Conservation (phyloP, 2,113 vertebrate genomes). For the Hiodon tergisus region DNA sequence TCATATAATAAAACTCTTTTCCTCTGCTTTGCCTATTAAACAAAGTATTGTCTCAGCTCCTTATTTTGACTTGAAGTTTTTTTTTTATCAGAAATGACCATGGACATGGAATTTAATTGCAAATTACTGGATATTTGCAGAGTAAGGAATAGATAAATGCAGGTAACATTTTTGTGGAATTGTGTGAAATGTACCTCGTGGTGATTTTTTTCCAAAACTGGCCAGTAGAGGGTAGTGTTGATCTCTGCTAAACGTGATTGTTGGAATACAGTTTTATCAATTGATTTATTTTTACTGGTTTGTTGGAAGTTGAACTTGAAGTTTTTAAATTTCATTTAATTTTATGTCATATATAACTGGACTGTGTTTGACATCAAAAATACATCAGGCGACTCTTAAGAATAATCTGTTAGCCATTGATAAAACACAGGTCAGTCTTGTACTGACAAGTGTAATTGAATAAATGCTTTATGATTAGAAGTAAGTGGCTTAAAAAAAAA, state of each 20-base stretch:
- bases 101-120: too few relatives aligned
- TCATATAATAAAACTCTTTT: neutral
- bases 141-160: too few relatives aligned
- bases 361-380: neutral
- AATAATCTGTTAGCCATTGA: too few relatives aligned
- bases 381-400: too few relatives aligned
- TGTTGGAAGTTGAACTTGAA: neutral
- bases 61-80: neutral
- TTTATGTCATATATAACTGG: neutral
- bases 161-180: neutral
- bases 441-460: conserved; percentile 13
- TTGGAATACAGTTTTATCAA: neutral
- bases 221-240: conserved; percentile 60
- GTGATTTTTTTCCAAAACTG: conserved; percentile 24
- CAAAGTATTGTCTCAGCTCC: too few relatives aligned
- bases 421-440: too few relatives aligned
- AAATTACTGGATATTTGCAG: too few relatives aligned
- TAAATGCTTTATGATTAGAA: conserved; percentile 43
- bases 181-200: neutral
- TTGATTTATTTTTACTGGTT: neutral
- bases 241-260: conserved; percentile 28
- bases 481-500: conserved; percentile 34
- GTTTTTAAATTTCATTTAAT: neutral
- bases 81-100: too few relatives aligned
- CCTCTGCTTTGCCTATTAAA: neutral